Evolutionary conservation across 2,797 vertebrate genomes (phyloP).

Genomic region (Nyctibius grandis): DNA sequence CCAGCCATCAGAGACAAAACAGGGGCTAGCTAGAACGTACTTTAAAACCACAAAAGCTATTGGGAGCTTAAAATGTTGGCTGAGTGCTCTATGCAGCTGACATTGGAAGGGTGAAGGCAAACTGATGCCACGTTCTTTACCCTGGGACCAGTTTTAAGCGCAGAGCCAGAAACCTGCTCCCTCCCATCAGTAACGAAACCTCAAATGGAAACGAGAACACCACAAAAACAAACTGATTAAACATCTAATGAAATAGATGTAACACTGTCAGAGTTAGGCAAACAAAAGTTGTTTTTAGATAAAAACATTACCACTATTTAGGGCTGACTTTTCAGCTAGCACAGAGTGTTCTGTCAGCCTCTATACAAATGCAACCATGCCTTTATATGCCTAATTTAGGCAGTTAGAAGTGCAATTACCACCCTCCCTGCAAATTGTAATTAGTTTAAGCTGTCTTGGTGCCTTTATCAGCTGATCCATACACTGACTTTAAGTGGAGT

Average conservation of each 20-base stretch:
- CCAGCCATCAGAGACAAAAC: slow-evolving; percentile 1
- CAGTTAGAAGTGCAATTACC: slow-evolving; percentile 16
- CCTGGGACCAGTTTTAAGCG: not conserved
- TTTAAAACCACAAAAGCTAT: slow-evolving; percentile 29
- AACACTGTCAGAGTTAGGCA: not conserved
- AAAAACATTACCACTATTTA: not conserved
- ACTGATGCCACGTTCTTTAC: not conserved
- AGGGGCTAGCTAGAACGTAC: not conserved
- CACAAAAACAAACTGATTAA: slow-evolving; percentile 42
- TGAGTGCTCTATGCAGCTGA: not conserved
- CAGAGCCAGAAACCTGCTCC: not conserved
- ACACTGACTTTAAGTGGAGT: not conserved
- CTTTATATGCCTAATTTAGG: slow-evolving; percentile 16
- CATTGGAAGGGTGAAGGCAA: not conserved
- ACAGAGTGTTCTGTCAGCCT: not conserved
- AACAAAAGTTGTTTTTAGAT: not conserved
- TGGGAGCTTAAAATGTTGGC: not conserved
- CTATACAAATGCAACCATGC: not conserved
- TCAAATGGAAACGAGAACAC: not conserved
- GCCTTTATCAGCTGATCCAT: not conserved
- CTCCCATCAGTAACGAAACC: not conserved
- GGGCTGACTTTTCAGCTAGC: slow-evolving; percentile 24
- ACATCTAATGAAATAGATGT: not conserved
- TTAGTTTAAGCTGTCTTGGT: slow-evolving; percentile 7
- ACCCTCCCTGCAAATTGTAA: slow-evolving; percentile 13